Base-by-base conservation (phyloP, 2,797 vertebrate species). In the Myotis pilosus region DNA sequence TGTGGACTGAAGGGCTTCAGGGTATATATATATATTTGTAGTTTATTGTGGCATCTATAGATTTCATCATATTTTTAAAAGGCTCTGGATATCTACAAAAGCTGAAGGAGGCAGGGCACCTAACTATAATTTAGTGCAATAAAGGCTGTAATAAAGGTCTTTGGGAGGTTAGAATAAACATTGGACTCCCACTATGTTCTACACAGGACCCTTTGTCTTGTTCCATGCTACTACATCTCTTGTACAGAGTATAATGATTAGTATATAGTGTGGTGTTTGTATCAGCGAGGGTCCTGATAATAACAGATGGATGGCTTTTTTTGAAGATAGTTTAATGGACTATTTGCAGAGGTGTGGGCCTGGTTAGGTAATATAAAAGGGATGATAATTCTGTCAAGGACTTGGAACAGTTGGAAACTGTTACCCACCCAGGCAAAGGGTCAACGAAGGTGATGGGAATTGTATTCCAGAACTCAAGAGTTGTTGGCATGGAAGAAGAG, bases 41-140 rank as follows among this genome's bases (percentile, higher is more conserved):
- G 20, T 62, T 91, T 96, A 62, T 57, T 60, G 17, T n/a, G 17
- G 19, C 49, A 1, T 71, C 13, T 23, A n/a, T 83, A 36, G 72
- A 89, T 64, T 74, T 92, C 12, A 75, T 72, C 10, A 68, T 16
- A 66, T 69, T 92, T 91, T 92, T 64, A 36, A 84, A 76, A 80
- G 13, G 28, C 23, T 47, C 19, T 66, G 68, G 11, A 16, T 87
- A 81, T 6, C 17, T 84, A 49, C 78, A 64, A 75, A 87, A 90
- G 2, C n/a, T 84, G 25, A 87, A 92, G 41, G 76, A 90, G n/a
- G n/a, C 15, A 79, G 12, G 62, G 79, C 36, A 57, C 36, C 64
- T 38, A 75, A 80, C 19, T 76, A 16, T 71, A 82, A 85, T 53
- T 60, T 82, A 71, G 38, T 64, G 25, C 16, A 66, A 38, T 60